These are phyloP conservation scores for Margaritifera margaritifera DNA, from an alignment of 2,888 invertebrate genomes.

Conservation along the genomic window DNA sequence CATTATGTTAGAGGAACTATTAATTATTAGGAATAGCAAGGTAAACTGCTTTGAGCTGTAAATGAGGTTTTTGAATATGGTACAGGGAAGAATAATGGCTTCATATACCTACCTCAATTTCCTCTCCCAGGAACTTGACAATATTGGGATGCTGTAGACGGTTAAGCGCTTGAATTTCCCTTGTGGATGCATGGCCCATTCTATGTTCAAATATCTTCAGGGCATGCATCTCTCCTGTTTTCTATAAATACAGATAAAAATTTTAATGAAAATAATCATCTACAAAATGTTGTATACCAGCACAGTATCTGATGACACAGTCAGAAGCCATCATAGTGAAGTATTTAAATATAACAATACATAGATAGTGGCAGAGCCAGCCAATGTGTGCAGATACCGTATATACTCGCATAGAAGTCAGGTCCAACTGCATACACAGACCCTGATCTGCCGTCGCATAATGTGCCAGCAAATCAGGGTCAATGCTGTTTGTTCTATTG, in stretches of 20 bases:
- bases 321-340: background rate
- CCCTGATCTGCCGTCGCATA: too few relatives aligned
- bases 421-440: too few relatives aligned
- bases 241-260: conserved; percentile 74
- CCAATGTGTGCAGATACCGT: too few relatives aligned
- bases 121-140: conserved; percentile 92
- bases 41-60: background rate
- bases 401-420: too few relatives aligned
- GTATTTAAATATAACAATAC: too few relatives aligned
- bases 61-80: background rate
- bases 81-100: too few relatives aligned
- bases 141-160: conserved; percentile 93
- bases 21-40: too few relatives aligned
- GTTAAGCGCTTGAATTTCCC: conserved; percentile 93
- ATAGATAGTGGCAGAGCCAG: too few relatives aligned
- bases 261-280: conserved; percentile 89
- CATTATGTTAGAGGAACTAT: too few relatives aligned
- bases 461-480: too few relatives aligned
- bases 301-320: background rate
- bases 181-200: conserved; percentile 81
- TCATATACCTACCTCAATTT: conserved; percentile 82
- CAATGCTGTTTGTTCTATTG: too few relatives aligned
- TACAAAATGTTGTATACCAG: conserved; percentile 78
- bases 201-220: conserved; percentile 92
- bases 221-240: conserved; percentile 94